phyloP scores from a whole-genome alignment of 2,888 invertebrate genomes.

The Nomada lathburiana region DNA sequence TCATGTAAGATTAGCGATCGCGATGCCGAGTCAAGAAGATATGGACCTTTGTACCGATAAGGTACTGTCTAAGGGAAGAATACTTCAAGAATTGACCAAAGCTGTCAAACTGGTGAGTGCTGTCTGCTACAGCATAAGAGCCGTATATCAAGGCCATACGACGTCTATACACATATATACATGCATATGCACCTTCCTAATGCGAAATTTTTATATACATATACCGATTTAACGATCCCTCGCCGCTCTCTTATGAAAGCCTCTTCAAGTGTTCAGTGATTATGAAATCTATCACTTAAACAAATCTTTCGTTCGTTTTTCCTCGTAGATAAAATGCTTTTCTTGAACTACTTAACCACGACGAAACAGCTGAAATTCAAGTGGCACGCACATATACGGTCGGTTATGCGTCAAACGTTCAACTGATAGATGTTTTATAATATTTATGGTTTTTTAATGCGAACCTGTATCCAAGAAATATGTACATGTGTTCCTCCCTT shows the following conservation, averaged over 20 bases:
- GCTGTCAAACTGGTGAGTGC: constrained; percentile 83
- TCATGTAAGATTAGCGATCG: constrained; percentile 72
- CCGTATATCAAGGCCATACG: constrained; percentile 55
- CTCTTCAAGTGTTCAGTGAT: not conserved
- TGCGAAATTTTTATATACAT: constrained; percentile 29
- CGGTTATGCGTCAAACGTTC: constrained; percentile 13
- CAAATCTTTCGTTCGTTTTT: constrained; percentile 5
- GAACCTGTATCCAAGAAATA: not conserved
- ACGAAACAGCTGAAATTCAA: constrained; percentile 53
- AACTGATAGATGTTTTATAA: constrained; percentile 27
- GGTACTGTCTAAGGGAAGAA: constrained; percentile 81
- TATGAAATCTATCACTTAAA: not conserved
- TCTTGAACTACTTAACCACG: constrained; percentile 37
- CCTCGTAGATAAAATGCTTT: constrained; percentile 4
- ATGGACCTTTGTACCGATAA: constrained; percentile 83
- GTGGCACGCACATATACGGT: constrained; percentile 25
- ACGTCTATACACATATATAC: constrained; percentile 25
- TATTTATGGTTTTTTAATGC: constrained; percentile 27
- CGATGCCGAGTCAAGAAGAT: constrained; percentile 81
- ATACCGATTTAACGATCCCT: not conserved
- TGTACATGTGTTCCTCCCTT: constrained; percentile 36
- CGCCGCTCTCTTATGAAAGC: not conserved
- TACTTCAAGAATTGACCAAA: constrained; percentile 83
- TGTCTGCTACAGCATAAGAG: constrained; percentile 51
- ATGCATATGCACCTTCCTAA: constrained; percentile 23